Evolutionary conservation across 2,113 vertebrate genomes (phyloP).

Genomic region (Eubucco bourcierii): DNA sequence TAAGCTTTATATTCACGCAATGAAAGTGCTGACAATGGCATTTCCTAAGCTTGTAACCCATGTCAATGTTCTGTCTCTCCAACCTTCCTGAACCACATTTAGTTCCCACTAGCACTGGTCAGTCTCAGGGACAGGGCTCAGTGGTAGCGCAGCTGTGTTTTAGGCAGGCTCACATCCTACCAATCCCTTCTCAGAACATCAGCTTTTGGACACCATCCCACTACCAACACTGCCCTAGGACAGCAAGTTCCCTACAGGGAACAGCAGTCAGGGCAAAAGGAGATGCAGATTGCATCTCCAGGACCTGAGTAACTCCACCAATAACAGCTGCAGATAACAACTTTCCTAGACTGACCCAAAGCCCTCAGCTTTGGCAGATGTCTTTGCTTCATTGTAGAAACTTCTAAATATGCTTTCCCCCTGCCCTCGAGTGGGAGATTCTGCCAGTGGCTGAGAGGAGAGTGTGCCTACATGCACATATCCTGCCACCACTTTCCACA

Average conservation of each 20-base stretch:
- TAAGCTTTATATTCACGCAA: background rate
- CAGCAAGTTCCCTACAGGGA: background rate
- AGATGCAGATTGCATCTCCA: background rate
- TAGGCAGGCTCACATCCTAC: background rate
- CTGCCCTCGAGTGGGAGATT: background rate
- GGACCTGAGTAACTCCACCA: background rate
- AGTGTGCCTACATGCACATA: rapidly evolving
- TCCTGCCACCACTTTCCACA: background rate
- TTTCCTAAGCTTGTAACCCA: background rate
- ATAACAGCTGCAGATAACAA: background rate
- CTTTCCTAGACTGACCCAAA: background rate
- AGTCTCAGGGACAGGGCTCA: background rate
- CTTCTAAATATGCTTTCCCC: background rate
- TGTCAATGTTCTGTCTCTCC: background rate
- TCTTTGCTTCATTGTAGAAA: background rate
- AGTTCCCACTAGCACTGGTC: background rate
- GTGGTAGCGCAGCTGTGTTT: background rate
- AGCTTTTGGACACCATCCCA: background rate
- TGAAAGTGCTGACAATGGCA: background rate
- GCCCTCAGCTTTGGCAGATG: background rate
- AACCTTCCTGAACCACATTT: background rate
- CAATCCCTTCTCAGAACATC: background rate
- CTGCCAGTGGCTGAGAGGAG: background rate
- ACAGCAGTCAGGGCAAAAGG: background rate
- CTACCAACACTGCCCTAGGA: background rate